Evolutionary conservation across 2,113 vertebrate species (phyloP).

Genomic region (Brachypodius melanocephalos): DNA sequence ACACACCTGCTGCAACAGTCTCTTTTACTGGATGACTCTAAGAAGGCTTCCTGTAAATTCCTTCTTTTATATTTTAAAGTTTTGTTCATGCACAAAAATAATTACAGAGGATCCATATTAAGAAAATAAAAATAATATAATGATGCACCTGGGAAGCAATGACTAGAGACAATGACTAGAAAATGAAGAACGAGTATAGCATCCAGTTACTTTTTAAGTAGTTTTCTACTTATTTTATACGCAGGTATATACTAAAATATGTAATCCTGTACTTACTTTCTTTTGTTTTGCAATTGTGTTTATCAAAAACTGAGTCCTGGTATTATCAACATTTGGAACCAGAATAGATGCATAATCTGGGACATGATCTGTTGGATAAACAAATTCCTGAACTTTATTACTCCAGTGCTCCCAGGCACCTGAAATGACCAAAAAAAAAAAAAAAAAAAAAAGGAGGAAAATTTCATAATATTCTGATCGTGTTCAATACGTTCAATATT

Average conservation of each 20-base stretch:
- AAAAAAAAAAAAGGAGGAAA: too few relatives aligned
- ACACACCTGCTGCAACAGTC: not conserved
- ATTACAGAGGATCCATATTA: not conserved
- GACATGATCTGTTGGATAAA: slow-evolving; percentile 73
- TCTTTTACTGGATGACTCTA: not conserved
- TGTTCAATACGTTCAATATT: not conserved
- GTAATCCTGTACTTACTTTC: slow-evolving; percentile 66
- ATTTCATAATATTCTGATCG: not conserved
- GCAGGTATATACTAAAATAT: not conserved
- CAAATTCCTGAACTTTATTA: slow-evolving; percentile 74
- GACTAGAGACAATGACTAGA: not conserved
- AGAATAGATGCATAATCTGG: slow-evolving; percentile 79
- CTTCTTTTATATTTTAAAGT: not conserved
- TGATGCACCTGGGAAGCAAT: not conserved
- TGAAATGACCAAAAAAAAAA: not conserved
- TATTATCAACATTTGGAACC: slow-evolving; percentile 81
- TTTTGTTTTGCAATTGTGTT: slow-evolving; percentile 77
- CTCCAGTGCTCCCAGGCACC: slow-evolving; percentile 79
- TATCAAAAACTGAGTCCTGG: slow-evolving; percentile 77
- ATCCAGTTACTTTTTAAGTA: not conserved
- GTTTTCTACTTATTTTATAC: not conserved
- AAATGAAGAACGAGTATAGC: not conserved
- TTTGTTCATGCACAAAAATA: not conserved
- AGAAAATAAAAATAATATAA: not conserved
- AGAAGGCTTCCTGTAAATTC: not conserved